Evolutionary conservation across 2,113 vertebrate species (phyloP).

Genomic region (Sander lucioperca): DNA sequence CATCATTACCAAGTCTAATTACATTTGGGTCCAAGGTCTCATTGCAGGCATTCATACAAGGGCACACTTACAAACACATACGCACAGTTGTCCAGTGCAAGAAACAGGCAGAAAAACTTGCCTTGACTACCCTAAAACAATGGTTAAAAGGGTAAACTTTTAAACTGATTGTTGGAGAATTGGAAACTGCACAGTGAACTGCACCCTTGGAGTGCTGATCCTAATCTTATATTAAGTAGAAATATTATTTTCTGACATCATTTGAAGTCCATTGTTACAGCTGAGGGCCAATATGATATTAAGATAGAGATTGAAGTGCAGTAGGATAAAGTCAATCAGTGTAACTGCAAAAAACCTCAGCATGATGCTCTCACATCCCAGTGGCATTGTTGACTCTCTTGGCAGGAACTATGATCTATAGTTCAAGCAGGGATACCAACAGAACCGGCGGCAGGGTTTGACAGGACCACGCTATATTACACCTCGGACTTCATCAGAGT

Average conservation of each 20-base stretch:
- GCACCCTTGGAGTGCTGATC: not conserved
- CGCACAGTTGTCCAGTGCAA: constrained; percentile 25
- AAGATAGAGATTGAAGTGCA: constrained; percentile 7
- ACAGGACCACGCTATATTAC: constrained; percentile 41
- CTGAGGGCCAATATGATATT: constrained; percentile 4
- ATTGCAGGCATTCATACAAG: constrained; percentile 60
- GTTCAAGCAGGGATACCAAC: constrained; percentile 54
- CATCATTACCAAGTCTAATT: constrained; percentile 88
- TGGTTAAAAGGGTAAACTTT: constrained; percentile 29
- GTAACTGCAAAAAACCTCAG: constrained; percentile 34
- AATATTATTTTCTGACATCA: constrained; percentile 6
- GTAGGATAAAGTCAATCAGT: constrained; percentile 25
- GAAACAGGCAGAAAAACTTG: constrained; percentile 49
- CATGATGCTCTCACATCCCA: constrained; percentile 39
- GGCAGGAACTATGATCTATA: constrained; percentile 58
- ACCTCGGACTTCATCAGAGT: constrained; percentile 59
- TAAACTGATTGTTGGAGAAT: not conserved
- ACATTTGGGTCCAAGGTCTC: constrained; percentile 78
- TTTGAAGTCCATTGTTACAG: constrained; percentile 11
- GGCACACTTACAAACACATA: constrained; percentile 35
- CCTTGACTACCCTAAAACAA: constrained; percentile 74
- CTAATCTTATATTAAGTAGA: constrained; percentile 8
- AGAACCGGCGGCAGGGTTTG: constrained; percentile 41
- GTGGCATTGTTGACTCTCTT: constrained; percentile 36
- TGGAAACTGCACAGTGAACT: constrained; percentile 9